Conservation (phyloP, 2,113 vertebrate species). For the Brienomyrus brachyistius region DNA sequence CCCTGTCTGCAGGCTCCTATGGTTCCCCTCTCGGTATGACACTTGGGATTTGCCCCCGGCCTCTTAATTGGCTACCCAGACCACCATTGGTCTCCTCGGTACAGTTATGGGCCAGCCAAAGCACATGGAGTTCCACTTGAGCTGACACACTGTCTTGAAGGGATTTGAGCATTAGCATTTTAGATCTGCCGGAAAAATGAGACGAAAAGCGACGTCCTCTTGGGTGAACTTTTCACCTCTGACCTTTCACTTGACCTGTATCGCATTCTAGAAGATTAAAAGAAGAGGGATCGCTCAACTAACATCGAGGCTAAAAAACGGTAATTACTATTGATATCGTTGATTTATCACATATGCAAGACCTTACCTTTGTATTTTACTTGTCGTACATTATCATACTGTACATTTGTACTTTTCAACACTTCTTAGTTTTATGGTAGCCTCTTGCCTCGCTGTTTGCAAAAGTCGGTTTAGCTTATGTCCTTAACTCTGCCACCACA, state of each 20-base stretch:
- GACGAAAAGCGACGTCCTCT: not conserved
- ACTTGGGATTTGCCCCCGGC: not conserved
- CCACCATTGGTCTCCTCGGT: not conserved
- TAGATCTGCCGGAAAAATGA: not conserved
- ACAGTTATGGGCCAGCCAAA: not conserved
- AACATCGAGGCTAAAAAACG: not conserved
- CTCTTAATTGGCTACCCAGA: not conserved
- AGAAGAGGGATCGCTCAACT: not conserved
- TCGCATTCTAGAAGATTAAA: not conserved
- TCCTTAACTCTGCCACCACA: not conserved
- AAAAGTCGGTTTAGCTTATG: not conserved
- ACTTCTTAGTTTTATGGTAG: not conserved
- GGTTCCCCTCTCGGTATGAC: not conserved
- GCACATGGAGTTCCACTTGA: not conserved
- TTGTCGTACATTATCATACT: not conserved
- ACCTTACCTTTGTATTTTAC: not conserved
- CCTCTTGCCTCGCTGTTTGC: not conserved
- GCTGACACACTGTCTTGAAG: not conserved
- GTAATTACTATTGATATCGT: not conserved
- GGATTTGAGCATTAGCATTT: not conserved
- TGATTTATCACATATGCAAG: not conserved
- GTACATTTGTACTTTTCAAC: not conserved
- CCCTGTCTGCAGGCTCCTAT: constrained; percentile 33
- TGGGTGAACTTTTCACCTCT: not conserved
- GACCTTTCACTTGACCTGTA: not conserved